Evolutionary conservation across 2,113 vertebrate species (phyloP), one percentile per base, ranked within the genome.

Genomic region (Marmota monax): DNA sequence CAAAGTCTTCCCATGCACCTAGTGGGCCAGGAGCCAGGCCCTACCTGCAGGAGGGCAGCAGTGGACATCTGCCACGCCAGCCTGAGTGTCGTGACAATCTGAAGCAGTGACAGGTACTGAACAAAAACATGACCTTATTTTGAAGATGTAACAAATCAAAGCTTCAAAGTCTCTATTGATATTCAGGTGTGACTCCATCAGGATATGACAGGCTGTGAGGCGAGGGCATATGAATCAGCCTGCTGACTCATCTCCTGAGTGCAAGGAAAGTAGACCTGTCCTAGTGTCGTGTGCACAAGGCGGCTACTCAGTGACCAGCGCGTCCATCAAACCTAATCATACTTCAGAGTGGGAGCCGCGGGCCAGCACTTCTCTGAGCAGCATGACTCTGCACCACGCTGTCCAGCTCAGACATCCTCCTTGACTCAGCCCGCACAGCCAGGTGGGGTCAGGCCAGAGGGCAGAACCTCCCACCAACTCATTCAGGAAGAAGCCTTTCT

Each of bases 241-340:
- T 11, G 70, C 63, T 96, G 97, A 96, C n/a, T 96, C 96, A 96
- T 92, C 63, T 48, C 29, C 25, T 29, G 51, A 61, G 94, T 96
- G 32, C 69, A 69, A 63, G 84, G 3, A 20, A n/a, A 92, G 58
- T 27, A 70, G 95, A 88, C 73, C 13, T n/a, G 65, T 86, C 29
- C 63, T 95, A 76, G 93, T 80, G 96, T 32, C 16, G 84, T 27
- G 20, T 17, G 69, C 61, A 67, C 37, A 42, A 95, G 86, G 51
- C 37, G 1, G 14, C 34, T 5, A 39, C 72, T 84, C 70, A 18
- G 83, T 51, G 82, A 83, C 94, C 94, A 74, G 63, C 45, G 22
- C 5, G 9, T 34, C 67, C 48, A 58, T 74, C 48, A 93, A 51
- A 69, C 79, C 65, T 67, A 45, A 74, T 88, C 67, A 79, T 0